phyloP scores from a whole-genome alignment of 2,888 invertebrate genomes.

The Meloe dianella region DNA sequence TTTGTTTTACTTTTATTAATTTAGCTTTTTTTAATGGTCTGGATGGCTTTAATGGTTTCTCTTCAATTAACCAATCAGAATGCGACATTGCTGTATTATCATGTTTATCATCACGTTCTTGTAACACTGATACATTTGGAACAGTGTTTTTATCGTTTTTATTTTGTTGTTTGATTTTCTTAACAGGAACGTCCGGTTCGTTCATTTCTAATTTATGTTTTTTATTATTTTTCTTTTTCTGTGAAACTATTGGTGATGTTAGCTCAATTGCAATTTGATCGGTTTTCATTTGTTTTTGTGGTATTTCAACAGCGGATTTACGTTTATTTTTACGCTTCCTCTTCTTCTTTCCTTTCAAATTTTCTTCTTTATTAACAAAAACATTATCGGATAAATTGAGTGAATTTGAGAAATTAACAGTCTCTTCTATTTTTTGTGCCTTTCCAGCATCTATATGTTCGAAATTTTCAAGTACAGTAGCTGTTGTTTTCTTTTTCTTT shows the following conservation, averaged over 20 bases:
- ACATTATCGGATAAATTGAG: not conserved
- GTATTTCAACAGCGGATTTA: slow-evolving; percentile 11
- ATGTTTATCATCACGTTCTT: not conserved
- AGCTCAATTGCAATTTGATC: not conserved
- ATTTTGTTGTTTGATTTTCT: slow-evolving; percentile 13
- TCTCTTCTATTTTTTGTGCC: not conserved
- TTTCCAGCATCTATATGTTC: slow-evolving; percentile 11
- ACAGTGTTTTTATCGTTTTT: slow-evolving; percentile 1
- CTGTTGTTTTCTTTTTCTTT: slow-evolving; percentile 5
- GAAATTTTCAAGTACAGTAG: slow-evolving; percentile 24
- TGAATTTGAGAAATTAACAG: not conserved
- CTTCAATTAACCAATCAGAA: slow-evolving; percentile 9
- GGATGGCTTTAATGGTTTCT: slow-evolving; percentile 38
- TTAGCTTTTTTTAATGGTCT: slow-evolving; percentile 17
- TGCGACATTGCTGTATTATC: slow-evolving; percentile 31
- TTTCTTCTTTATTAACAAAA: not conserved
- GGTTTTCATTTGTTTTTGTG: not conserved
- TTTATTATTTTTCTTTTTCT: not conserved
- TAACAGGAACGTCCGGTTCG: slow-evolving; percentile 6
- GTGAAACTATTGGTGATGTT: no score
- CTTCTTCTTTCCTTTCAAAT: slow-evolving; percentile 18
- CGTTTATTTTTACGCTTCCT: slow-evolving; percentile 19
- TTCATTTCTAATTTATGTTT: slow-evolving; percentile 8
- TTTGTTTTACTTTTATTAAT: slow-evolving; percentile 17
- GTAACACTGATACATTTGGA: not conserved